Conservation (phyloP, 2,797 vertebrate genomes). For the Hypotaenidia philippensis region DNA sequence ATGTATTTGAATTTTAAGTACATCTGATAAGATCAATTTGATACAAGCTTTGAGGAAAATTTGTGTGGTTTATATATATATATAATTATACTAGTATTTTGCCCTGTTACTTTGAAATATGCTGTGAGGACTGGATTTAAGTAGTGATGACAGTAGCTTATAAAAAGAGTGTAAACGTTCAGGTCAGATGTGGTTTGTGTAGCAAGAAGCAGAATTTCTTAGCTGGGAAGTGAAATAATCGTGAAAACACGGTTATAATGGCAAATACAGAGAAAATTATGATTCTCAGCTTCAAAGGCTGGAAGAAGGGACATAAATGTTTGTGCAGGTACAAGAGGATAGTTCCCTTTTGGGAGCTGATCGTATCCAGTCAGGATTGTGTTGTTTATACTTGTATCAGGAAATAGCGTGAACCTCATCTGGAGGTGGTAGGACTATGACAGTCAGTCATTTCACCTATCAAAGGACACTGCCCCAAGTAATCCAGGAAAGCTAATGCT, state of each 20-base stretch:
- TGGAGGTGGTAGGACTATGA: neutral
- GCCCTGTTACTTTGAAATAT: neutral
- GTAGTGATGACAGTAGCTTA: neutral
- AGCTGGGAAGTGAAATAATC: neutral
- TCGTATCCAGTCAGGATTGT: neutral
- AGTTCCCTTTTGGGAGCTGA: neutral
- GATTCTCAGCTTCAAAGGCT: neutral
- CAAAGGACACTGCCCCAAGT: neutral
- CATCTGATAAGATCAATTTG: neutral
- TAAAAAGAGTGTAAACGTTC: fast-evolving
- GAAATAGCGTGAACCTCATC: neutral
- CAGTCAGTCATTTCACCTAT: fast-evolving
- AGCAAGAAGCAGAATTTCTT: neutral
- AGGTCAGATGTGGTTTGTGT: neutral
- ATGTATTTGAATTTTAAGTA: neutral
- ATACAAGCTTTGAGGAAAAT: neutral
- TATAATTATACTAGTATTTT: neutral
- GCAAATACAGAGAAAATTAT: neutral
- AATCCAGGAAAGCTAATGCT: neutral
- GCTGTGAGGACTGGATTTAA: neutral
- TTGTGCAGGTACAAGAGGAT: neutral
- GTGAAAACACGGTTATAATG: neutral
- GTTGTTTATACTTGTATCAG: neutral
- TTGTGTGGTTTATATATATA: neutral
- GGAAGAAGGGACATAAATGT: neutral